Evolutionary conservation across 2,113 vertebrate genomes (phyloP), one percentile per base, ranked within the genome.

Genomic region (Carlito syrichta): DNA sequence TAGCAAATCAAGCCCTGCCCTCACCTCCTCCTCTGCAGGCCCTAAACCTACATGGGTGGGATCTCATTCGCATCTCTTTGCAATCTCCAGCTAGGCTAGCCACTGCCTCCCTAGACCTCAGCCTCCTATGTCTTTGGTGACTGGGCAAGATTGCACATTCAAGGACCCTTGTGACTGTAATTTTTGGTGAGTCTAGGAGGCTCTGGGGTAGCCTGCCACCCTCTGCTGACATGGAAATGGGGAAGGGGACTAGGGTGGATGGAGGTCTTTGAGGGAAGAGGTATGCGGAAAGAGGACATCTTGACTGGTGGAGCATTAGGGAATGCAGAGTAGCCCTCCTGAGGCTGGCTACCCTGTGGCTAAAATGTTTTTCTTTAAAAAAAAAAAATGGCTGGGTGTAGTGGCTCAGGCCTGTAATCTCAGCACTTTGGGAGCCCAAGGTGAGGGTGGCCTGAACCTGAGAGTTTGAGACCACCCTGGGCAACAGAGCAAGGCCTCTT

Each of bases 181-280:
- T 19, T 52, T 40, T 48, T 8, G 25, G 66, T 6, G 0, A 22
- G 7, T 56, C n/a, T 11, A 1, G 81, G 54, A 66, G 81, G 60
- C 30, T 30, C 1, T 16, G 13, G 19, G 9, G 19, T 6, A 6
- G 27, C 27, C 71, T 0, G 2, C 19, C 78, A n/a, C 10, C 0
- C 35, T 69, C 40, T 68, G 20, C 35, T 35, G 32, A n/a, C 13
- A 0, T 9, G 6, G 58, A 32, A 30, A 8, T 40, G n/a, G 68
- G 71, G 81, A 30, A 5, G 63, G 50, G 81, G 50, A 14, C 3
- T n/a, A 12, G 69, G 23, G n/a, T 2, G 14, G 40, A 22, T 2
- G 14, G 40, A 22, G 11, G 45, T 82, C 78, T 89, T 27, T 20
- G 78, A 82, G 22, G 56, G 73, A 60, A 27, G 45, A 56, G n/a